Conservation (phyloP, 2,888 invertebrate species). For the Perizoma affinitatum region DNA sequence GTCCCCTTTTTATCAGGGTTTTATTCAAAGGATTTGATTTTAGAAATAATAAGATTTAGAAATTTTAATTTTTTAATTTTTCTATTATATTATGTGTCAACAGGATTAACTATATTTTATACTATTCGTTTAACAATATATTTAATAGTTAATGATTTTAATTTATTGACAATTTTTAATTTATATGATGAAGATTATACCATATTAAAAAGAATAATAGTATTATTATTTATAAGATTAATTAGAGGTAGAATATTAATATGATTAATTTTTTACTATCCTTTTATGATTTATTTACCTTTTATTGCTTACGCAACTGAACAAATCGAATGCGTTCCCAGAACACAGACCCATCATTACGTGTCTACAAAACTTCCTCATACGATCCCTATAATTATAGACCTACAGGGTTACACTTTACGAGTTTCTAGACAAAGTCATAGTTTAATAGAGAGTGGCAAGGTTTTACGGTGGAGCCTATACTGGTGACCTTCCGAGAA, state of each 20-base stretch:
- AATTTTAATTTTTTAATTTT: conserved; percentile 82
- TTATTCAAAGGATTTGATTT: conserved; percentile 87
- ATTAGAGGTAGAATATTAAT: conserved; percentile 81
- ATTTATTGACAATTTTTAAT: conserved; percentile 74
- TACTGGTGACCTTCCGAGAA: conserved; percentile 75
- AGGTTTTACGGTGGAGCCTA: conserved; percentile 35
- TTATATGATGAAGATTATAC: conserved; percentile 76
- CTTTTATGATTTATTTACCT: conserved; percentile 82
- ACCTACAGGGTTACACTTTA: conserved; percentile 57
- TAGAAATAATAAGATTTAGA: conserved; percentile 81
- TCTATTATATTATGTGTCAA: conserved; percentile 83
- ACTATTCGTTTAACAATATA: conserved; percentile 83
- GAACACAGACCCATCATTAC: conserved; percentile 39
- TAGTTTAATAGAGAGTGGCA: conserved; percentile 43
- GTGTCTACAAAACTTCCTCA: conserved; percentile 51
- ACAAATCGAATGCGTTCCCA: conserved; percentile 37
- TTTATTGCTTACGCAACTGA: conserved; percentile 34
- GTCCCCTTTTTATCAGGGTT: conserved; percentile 47
- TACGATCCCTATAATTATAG: conserved; percentile 64
- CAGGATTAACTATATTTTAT: conserved; percentile 84
- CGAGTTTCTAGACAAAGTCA: conserved; percentile 65
- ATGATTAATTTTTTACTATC: conserved; percentile 81
- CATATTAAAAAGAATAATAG: conserved; percentile 77
- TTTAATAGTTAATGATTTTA: conserved; percentile 76
- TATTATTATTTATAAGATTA: conserved; percentile 79